Base-by-base conservation (phyloP, 2,888 invertebrate species). In the Mesochorus sp. region DNA sequence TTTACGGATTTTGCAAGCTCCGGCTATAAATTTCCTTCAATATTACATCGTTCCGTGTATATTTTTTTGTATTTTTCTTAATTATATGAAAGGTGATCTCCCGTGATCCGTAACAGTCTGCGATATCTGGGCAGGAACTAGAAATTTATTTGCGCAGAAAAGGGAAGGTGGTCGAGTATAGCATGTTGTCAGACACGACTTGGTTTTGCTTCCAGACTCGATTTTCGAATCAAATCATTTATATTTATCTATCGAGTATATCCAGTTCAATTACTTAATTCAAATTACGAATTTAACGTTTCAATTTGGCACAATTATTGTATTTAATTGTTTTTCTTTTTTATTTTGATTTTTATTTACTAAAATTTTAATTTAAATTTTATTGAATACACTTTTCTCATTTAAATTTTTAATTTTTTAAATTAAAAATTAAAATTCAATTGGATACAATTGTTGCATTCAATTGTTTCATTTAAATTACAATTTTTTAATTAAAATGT, bases 101-200 rank as follows among this genome's bases (percentile, higher is more conserved):
- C 24, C 28, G 47, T 67, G 73, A 77, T 55, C 72, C 77, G 72
- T 68, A 68, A 77, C 76, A 55, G 61, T 19, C 39, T 26, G 1
- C 14, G 31, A 24, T 10, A 59, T 59, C 44, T 49, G 17, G 19
- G 31, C 53, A 39, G 70, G 39, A 70, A 53, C 39, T 17, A 17
- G 17, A 26, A 39, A 17, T 37, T 37, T 37, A 17, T 57, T 14
- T 47, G n/a, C n/a, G 10, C 55, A 19, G 17, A 44, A 53, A 55
- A 51, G 51, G 34, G 17, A 34, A 61, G 21, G 51, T 17, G n/a
- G 42, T 57, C 21, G 12, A 14, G 55, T 34, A 26, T 53, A 28
- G n/a, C 8, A 34, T 8, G 14, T 31, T n/a, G 44, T 47, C 47
- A 53, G 19, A 8, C 37, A 17, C 37, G 37, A 37, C 24, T 37